Evolutionary conservation across 2,113 vertebrate genomes (phyloP), one percentile per base, ranked within the genome.

Genomic region (Nerophis ophidion): DNA sequence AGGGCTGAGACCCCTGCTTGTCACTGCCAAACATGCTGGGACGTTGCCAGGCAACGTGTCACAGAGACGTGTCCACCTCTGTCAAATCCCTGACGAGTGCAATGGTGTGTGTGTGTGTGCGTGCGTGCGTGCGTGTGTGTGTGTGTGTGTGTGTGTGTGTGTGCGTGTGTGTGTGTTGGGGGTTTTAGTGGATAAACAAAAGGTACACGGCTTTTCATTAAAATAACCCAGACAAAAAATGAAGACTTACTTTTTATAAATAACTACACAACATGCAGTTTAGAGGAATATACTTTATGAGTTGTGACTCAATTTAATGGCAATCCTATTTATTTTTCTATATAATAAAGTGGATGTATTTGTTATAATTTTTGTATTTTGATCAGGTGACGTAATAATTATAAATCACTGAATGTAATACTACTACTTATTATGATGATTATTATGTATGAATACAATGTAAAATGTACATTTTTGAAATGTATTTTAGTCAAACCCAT

Each of bases 1-100:
- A 46, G 83, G 81, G 83, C 83, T 77, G 72, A 76, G 79, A 77
- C 76, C 86, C 75, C 76, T 17, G 83, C 75, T 76, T 61, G 77
- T 79, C 72, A 76, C 71, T 80, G 79, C 48, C 63, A 49, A 74
- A 74, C 80, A 67, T 79, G 80, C 82, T 84, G 82, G 73, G 79
- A 65, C 46, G 81, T 86, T 86, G 86, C 81, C 81, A 83, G 68
- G 82, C 82, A 85, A 86, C 77, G 40, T 79, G 79, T 86, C 76
- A 75, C 72, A 65, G 74, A 72, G 66, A 57, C 71, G 63, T 3
- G 49, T 75, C 69, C 52, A 56, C 72, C 53, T 63, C 57, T 69
- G 65, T 71, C 68, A 71, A 75, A 71, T 86, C 61, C 63, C 58
- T 2, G n/a, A 65, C 52, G 74, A 50, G 12, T 63, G 64, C 46